Base-by-base conservation (phyloP, 2,113 vertebrate genomes). In the Peromyscus californicus region DNA sequence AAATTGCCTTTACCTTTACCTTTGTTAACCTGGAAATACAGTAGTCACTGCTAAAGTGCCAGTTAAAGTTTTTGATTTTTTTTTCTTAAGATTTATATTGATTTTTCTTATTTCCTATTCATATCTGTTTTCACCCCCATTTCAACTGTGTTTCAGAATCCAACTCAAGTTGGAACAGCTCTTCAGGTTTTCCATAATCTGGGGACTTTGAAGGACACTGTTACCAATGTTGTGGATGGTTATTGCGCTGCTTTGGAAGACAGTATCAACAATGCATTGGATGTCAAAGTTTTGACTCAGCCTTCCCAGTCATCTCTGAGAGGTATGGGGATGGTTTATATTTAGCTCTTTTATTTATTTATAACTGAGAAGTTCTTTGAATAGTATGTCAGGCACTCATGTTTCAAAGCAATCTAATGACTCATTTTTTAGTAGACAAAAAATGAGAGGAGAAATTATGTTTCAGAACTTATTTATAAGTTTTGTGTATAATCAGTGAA, bases 121-220 rank as follows among this genome's bases (percentile, higher is more conserved):
- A 57, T 96, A 84, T 91, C 16, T 93, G 3, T 94, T 96, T 59
- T 48, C 7, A 48, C 11, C 17, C 17, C 39, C 29, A 45, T 22
- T 39, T 42, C 19, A 63, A 24, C 8, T 79, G 48, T 90, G 33
- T 96, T 91, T 95, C 70, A 98, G 99, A 99, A 99, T 97, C 99
- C 99, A 48, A 99, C 99, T 79, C 99, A 99, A 98, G 99, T 99
- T 0, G 99, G 99, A 94, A 99, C 99, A 6, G 99, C 99, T 75
- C 99, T 99, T 95, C 99, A 99, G 98, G 99, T 99, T 97, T 99
- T 99, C 98, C 98, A 99, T 94, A 99, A 99, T 97, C 99, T 99
- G 83, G 99, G 99, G 85, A 99, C 98, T 97, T 98, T 99, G 79
- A 99, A 99, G 95, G 99, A 99, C 95, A 99, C 99, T 45, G 98